Base-by-base conservation (phyloP, 2,797 vertebrate genomes). In the Nyctalus aviator region DNA sequence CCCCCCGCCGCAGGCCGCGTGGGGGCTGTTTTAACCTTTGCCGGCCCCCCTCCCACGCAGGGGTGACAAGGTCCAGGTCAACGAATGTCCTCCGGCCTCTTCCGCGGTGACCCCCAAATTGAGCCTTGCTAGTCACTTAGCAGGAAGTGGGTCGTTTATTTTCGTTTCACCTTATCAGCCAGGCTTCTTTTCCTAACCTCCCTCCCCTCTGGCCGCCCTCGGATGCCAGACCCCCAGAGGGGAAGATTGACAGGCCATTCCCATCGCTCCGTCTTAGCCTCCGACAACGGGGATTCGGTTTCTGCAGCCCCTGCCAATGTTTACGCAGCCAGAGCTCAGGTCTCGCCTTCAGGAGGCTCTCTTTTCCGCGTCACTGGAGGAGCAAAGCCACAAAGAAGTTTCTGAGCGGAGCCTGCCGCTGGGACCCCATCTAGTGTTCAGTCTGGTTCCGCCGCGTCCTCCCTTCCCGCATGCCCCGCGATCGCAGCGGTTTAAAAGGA, bases 11-110 rank as follows among this genome's bases (percentile, higher is more conserved):
- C 77, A 83, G 50, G 62, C 95, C 96, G 96, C 97, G 97, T 98
- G 95, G 88, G 91, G 98, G 98, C 98, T 99, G 99, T 99, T 99
- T 99, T 99, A 99, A 99, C 99, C 99, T 99, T 99, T 99, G 99
- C 98, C 98, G 98, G 98, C 98, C 98, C 98, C 98, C 99, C 98
- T 98, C 98, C 98, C 98, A 98, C 98, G 98, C 98, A 98, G 98
- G 99, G 99, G 99, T 99, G 99, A 99, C 98, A 98, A 98, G 99
- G 99, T 99, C 99, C 99, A 99, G 98, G 98, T 98, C 98, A 98
- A 99, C 98, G 98, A 99, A 98, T 98, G 99, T 98, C 98, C 98
- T 98, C 98, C 98, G 98, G 98, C 98, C 98, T 98, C 98, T 99
- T 98, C 98, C 98, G 50, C 98, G 98, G 98, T 99, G 99, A 99